These are phyloP conservation scores for Porites lobata DNA, from an alignment of 92 coral and sea anemone genomes.

Conservation along the genomic window DNA sequence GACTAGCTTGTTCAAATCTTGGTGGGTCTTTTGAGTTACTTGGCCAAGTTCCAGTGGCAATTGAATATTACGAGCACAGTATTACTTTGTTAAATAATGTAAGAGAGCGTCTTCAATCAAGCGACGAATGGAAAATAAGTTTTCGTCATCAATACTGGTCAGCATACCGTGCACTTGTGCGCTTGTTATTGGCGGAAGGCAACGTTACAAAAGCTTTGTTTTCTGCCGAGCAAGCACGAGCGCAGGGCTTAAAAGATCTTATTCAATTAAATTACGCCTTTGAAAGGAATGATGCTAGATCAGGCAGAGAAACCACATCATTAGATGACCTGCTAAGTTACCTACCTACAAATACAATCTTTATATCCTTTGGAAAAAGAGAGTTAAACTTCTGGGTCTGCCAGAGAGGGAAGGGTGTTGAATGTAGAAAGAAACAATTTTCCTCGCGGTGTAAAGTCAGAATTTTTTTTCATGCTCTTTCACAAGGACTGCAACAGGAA, in stretches of 20 bases:
- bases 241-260: not conserved
- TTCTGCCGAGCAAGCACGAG: slow-evolving; percentile 8
- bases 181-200: not conserved
- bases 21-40: not conserved
- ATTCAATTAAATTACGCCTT: not conserved
- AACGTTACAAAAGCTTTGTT: not conserved
- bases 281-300: not conserved
- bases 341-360: not conserved
- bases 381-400: not conserved
- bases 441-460: not conserved
- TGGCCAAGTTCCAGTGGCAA: not conserved
- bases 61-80: not conserved
- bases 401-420: not conserved
- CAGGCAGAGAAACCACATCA: not conserved
- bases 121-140: slow-evolving; percentile 2
- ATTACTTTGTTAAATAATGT: not conserved
- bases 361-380: not conserved
- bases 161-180: not conserved
- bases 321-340: not conserved
- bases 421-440: not conserved
- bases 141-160: not conserved
- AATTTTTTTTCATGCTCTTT: not conserved
- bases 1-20: not conserved
- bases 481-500: not conserved
- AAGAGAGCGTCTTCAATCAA: not conserved